A percentile compares a stretch with the other conserved stretches of the same genome.
Conservation (phyloP, 2,113 vertebrate genomes). For the Ellobius talpinus region DNA sequence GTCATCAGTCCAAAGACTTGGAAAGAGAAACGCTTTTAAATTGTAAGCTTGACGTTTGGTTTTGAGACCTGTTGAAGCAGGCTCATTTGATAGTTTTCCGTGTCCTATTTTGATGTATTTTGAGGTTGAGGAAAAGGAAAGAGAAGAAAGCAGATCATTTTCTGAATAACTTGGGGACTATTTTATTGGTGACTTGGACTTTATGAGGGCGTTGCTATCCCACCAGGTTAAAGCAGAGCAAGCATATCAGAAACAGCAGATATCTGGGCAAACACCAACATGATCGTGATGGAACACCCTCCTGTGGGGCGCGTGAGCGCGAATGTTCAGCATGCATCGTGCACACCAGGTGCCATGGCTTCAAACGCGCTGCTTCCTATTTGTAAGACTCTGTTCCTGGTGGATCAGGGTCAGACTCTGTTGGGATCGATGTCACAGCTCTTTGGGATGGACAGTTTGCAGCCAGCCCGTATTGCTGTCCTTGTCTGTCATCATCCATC, state of each 20-base stretch:
- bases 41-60: background rate
- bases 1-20: conserved; percentile 46
- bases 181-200: conserved; percentile 18
- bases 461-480: background rate
- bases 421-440: background rate
- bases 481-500: background rate
- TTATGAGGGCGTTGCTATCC: background rate
- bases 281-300: background rate
- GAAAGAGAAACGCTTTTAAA: conserved; percentile 81
- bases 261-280: background rate
- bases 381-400: background rate
- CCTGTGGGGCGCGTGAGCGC: fast-evolving
- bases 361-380: background rate
- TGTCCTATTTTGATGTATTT: conserved; percentile 40
- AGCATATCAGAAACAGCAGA: background rate
- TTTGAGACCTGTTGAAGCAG: conserved; percentile 33
- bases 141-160: background rate
- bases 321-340: too few relatives aligned
- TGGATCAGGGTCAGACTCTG: background rate
- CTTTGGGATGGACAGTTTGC: background rate
- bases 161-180: conserved; percentile 22
- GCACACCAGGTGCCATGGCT: background rate
- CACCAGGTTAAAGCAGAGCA: background rate
- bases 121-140: conserved; percentile 7
- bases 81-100: conserved; percentile 32